A percentile compares a stretch with the other conserved stretches of the same genome.
Evolutionary conservation across 2,888 invertebrate species (phyloP).

Genomic region (Eugnorisma glareosa): DNA sequence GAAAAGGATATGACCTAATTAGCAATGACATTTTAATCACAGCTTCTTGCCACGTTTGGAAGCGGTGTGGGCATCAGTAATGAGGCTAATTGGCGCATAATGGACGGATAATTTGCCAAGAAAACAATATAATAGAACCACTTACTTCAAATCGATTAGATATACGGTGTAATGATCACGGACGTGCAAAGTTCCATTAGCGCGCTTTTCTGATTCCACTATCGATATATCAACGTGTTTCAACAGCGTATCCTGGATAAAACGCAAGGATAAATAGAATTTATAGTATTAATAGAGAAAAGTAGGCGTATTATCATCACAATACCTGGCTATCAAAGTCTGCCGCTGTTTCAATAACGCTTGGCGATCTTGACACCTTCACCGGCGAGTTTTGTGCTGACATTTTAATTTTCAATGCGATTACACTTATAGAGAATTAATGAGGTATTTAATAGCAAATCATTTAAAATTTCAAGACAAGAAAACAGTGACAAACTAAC

Average conservation of each 20-base stretch:
- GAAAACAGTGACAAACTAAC: conserved; percentile 57
- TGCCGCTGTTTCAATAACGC: conserved; percentile 80
- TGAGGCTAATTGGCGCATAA: conserved; percentile 69
- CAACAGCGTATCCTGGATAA: conserved; percentile 92
- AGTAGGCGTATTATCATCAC: conserved; percentile 79
- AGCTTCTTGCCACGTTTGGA: conserved; percentile 20
- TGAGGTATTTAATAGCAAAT: conserved; percentile 21
- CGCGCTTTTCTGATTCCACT: conserved; percentile 94
- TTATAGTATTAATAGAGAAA: conserved; percentile 64
- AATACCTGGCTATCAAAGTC: conserved; percentile 85
- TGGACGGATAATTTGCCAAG: conserved; percentile 70
- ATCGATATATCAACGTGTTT: conserved; percentile 94
- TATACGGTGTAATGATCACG: conserved; percentile 95
- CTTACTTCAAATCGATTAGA: conserved; percentile 94
- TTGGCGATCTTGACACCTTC: conserved; percentile 79
- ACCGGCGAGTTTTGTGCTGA: conserved; percentile 81
- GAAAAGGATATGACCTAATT: conserved; percentile 45
- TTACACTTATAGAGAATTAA: conserved; percentile 11
- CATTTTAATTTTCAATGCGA: conserved; percentile 70
- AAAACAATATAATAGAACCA: conserved; percentile 74
- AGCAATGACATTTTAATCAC: conserved; percentile 37
- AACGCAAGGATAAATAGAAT: conserved; percentile 33
- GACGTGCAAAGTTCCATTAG: conserved; percentile 93
- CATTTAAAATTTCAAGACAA: conserved; percentile 54
- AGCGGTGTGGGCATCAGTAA: conserved; percentile 47